Conservation (phyloP, 2,888 invertebrate species). For the Zhuqinia jingwanae region DNA sequence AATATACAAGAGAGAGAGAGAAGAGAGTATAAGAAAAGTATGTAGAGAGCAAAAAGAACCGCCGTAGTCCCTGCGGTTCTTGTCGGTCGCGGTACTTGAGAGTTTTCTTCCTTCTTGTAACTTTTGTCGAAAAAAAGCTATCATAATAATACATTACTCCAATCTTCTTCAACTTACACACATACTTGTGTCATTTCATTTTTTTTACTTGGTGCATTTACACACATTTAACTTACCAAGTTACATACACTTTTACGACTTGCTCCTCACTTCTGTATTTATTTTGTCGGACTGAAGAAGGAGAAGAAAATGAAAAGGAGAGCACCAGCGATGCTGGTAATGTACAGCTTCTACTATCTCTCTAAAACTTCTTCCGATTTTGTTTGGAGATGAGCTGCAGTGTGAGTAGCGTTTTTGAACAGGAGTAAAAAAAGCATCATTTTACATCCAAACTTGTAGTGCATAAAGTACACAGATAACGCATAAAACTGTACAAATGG, state of each 20-base stretch:
- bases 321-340: background rate
- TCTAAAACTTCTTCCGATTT: background rate
- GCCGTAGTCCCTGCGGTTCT: conserved; percentile 34
- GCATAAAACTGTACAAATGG: conserved; percentile 52
- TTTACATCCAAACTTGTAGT: conserved; percentile 19
- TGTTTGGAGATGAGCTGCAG: conserved; percentile 29
- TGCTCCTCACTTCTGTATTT: conserved; percentile 65
- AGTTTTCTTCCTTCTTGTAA: conserved; percentile 60
- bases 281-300: background rate
- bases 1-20: background rate
- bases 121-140: conserved; percentile 59
- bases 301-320: background rate
- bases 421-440: conserved; percentile 26
- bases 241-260: conserved; percentile 65
- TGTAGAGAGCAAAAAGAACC: conserved; percentile 28
- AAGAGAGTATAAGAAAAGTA: conserved; percentile 30
- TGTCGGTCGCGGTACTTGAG: conserved; percentile 63
- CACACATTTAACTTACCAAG: conserved; percentile 38
- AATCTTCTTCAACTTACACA: background rate
- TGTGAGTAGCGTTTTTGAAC: background rate
- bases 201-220: background rate
- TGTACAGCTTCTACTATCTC: too few species aligned
- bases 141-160: conserved; percentile 52
- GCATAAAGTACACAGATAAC: conserved; percentile 19
- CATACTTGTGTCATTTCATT: conserved; percentile 31